These are phyloP conservation scores for Ceuthmochares aereus DNA, from an alignment of 2,113 vertebrate species.

Conservation along the genomic window DNA sequence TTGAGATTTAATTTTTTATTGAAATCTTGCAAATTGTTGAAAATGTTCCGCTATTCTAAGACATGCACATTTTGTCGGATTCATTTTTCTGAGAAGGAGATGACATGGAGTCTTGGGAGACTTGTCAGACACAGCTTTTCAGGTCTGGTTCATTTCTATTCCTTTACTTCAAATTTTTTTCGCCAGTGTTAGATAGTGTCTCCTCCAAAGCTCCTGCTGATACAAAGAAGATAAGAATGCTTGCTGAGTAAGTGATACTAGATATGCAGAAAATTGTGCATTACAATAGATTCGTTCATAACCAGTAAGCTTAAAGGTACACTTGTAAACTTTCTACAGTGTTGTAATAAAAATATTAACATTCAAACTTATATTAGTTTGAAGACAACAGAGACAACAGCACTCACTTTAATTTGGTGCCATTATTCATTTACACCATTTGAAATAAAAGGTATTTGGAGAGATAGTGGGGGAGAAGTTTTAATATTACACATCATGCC, in stretches of 20 bases:
- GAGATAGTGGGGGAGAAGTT: background rate
- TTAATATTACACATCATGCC: background rate
- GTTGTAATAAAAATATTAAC: background rate
- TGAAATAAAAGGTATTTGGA: background rate
- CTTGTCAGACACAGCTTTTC: background rate
- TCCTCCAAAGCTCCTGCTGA: background rate
- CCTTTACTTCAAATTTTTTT: background rate
- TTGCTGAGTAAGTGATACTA: background rate
- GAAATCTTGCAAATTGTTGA: background rate
- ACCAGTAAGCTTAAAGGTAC: background rate
- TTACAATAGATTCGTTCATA: background rate
- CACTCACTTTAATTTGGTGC: background rate
- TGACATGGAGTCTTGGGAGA: background rate
- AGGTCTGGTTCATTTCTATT: background rate
- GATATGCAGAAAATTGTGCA: background rate
- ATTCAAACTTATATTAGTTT: background rate
- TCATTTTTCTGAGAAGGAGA: background rate
- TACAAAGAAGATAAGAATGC: background rate
- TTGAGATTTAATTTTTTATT: background rate
- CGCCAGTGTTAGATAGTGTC: background rate
- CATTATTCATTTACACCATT: background rate
- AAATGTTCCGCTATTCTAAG: background rate
- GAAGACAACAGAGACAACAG: background rate
- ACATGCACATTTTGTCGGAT: background rate
- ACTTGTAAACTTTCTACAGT: background rate